phyloP scores from a whole-genome alignment of 2,113 vertebrate species.

The Bettongia penicillata region DNA sequence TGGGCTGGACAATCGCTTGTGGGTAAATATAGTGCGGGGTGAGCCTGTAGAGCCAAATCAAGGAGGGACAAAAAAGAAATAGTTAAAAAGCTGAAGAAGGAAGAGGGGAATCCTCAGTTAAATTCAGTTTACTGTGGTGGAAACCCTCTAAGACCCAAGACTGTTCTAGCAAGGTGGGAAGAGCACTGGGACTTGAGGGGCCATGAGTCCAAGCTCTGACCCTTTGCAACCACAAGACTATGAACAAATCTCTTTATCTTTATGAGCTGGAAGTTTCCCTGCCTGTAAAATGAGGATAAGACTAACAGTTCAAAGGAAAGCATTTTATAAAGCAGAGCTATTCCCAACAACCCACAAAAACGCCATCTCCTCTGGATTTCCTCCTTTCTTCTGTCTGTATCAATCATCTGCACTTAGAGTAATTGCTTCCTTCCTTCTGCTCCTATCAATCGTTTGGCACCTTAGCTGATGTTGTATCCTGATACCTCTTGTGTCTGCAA shows the following conservation, averaged over 20 bases:
- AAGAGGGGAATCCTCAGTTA: background rate
- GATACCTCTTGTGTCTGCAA: background rate
- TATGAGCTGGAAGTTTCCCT: background rate
- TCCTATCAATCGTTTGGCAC: background rate
- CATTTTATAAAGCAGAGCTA: background rate
- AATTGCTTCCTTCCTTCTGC: background rate
- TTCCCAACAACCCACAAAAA: background rate
- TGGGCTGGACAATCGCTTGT: constrained; percentile 92
- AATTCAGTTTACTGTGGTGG: background rate
- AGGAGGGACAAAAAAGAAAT: background rate
- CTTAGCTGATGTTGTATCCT: background rate
- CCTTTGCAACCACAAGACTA: background rate
- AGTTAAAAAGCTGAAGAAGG: background rate
- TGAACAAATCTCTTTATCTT: background rate
- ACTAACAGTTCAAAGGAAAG: background rate
- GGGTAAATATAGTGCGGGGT: constrained; percentile 94
- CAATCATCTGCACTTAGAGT: background rate
- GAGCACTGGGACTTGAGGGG: background rate
- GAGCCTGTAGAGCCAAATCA: constrained; percentile 85
- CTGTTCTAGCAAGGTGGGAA: background rate
- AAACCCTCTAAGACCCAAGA: background rate
- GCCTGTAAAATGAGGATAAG: background rate
- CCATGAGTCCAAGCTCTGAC: background rate
- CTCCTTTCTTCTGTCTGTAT: background rate
- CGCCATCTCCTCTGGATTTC: background rate